Evolutionary conservation across 2,113 vertebrate genomes (phyloP), one percentile per base, ranked within the genome.

Genomic region (Pelodiscus sinensis): DNA sequence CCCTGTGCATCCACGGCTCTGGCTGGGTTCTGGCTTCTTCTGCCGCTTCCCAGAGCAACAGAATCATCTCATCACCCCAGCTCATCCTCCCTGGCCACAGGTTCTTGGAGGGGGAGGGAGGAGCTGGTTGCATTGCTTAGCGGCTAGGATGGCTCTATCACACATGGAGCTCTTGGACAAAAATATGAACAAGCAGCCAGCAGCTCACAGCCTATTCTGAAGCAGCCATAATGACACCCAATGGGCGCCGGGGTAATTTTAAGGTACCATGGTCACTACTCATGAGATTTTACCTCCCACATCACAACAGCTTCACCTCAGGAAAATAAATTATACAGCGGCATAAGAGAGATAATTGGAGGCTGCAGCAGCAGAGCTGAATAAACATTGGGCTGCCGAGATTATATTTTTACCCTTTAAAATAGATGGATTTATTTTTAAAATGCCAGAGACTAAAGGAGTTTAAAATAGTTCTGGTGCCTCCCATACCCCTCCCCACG

Each of bases 331-430:
- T 88, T 88, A 88, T 54, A 84, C 55, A 84, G 82, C 31, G 57
- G 65, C 44, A n/a, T 31, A 57, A 60, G 52, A n/a, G 54, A 55
- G 86, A 57, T 92, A 92, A 92, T 92, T 92, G 86, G 55, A 73
- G 77, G 54, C 75, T 68, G 44, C 52, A 80, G 90, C 10, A 80
- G 54, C 56, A 79, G 55, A 31, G 15, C 77, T 58, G 25, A 80
- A 75, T 75, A 88, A 92, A 88, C 62, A 81, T 24, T 65, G 81
- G 62, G 44, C 62, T 78, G 38, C 25, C 12, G 62, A 80, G n/a
- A 52, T 58, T 58, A 56, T 88, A 92, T 88, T 92, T 83, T 88
- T 75, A 92, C 55, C 77, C n/a, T 87, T 84, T 73, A 81, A 84
- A 88, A 85, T 80, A 84, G 22, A 80, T 50, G 50, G 58, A 65